Conservation (phyloP, 1,140 invertebrate genomes). For the Trichonephila clavipes region DNA sequence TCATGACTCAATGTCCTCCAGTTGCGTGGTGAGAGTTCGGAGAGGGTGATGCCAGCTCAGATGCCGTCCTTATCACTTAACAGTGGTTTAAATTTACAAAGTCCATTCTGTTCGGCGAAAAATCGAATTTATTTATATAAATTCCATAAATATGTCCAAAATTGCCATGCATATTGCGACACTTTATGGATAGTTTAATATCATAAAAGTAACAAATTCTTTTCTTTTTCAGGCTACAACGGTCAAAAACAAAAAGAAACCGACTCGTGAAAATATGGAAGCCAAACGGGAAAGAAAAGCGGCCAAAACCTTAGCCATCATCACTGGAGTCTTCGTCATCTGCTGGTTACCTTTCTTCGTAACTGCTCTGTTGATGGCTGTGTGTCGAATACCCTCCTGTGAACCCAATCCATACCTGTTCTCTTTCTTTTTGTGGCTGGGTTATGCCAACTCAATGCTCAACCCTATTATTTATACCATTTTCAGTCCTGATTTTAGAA, state of each 20-base stretch:
- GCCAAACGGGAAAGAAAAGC: conserved; percentile 90
- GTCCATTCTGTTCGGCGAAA: no score
- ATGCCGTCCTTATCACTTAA: no score
- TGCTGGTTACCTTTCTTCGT: conserved; percentile 98
- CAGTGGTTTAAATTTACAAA: no score
- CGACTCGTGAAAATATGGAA: conserved; percentile 88
- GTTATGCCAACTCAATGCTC: conserved; percentile 94
- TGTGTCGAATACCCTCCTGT: conserved; percentile 86
- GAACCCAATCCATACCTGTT: conserved; percentile 88
- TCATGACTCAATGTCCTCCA: no score
- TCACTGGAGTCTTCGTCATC: conserved; percentile 94
- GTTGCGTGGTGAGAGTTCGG: no score
- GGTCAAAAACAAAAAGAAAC: conserved; percentile 74
- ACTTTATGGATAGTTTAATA: no score
- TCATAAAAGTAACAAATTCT: no score
- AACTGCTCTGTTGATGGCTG: conserved; percentile 91
- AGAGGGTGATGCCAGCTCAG: no score
- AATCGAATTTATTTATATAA: no score
- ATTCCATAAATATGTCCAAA: no score
- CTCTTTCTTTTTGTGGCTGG: conserved; percentile 92
- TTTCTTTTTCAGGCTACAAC: not conserved
- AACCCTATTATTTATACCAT: conserved; percentile 95
- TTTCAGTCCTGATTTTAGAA: conserved; percentile 78
- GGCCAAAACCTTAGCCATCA: conserved; percentile 79
- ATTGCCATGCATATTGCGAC: no score